Conservation (phyloP, 2,888 invertebrate genomes). For the Caenorhabditis sp. region DNA sequence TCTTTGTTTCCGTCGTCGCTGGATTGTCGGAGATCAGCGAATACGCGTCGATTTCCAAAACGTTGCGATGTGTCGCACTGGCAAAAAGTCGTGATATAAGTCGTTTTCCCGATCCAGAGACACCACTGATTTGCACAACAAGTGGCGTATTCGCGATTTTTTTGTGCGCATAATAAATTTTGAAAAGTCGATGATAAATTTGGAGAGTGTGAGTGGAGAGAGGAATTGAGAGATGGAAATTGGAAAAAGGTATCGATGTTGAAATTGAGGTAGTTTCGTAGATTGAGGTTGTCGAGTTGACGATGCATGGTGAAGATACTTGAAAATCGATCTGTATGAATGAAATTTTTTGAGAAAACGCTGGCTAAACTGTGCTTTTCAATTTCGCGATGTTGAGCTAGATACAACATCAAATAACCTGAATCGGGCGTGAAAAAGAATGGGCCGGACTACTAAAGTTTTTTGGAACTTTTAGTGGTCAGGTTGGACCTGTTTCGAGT, state of each 20-base stretch:
- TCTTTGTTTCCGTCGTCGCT: conserved; percentile 41
- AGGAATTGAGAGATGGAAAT: conserved; percentile 8
- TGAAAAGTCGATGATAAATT: conserved; percentile 16
- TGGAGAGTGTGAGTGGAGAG: conserved; percentile 9
- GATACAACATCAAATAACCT: too few species aligned
- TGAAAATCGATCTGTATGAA: conserved; percentile 19
- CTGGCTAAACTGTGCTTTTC: too few species aligned
- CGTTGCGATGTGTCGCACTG: conserved; percentile 40
- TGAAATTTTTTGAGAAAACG: not conserved
- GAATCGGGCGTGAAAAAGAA: too few species aligned
- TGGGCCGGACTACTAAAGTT: too few species aligned
- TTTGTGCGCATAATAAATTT: conserved; percentile 22
- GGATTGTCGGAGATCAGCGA: conserved; percentile 56
- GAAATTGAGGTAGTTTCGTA: conserved; percentile 33
- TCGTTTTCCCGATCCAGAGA: conserved; percentile 51
- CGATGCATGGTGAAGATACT: conserved; percentile 27
- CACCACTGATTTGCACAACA: conserved; percentile 41
- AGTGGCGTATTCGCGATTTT: conserved; percentile 20
- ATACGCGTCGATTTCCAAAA: conserved; percentile 50
- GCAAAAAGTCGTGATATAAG: conserved; percentile 41
- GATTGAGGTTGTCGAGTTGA: conserved; percentile 34
- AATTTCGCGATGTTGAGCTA: too few species aligned
- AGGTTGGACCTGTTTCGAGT: too few species aligned
- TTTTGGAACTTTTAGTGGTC: too few species aligned
- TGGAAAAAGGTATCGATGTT: conserved; percentile 18